Conservation (phyloP, 1,140 invertebrate species). For the Drosophila ambigua region DNA sequence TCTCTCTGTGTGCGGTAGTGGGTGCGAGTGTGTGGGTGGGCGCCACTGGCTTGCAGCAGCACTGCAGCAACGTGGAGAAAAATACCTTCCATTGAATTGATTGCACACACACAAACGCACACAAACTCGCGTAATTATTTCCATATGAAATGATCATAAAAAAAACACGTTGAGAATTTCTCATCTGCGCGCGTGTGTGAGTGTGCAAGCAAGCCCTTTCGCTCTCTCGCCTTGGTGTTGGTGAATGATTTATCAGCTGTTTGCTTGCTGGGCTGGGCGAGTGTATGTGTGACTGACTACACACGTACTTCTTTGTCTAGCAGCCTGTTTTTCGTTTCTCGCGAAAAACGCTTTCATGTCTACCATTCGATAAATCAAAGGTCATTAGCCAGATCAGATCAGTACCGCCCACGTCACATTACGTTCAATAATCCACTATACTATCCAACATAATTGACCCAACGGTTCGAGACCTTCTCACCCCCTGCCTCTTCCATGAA, state of each 20-base stretch:
- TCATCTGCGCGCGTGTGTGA: conserved; percentile 13
- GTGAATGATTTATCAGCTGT: conserved; percentile 71
- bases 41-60: too few species aligned
- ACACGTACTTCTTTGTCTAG: conserved; percentile 68
- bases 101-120: background rate
- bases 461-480: conserved; percentile 5
- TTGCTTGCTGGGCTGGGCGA: conserved; percentile 29
- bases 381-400: conserved; percentile 39
- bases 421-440: too few species aligned
- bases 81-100: conserved; percentile 28
- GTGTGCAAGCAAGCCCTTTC: conserved; percentile 28
- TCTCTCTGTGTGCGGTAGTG: too few species aligned
- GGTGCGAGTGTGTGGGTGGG: too few species aligned
- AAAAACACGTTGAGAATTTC: conserved; percentile 35
- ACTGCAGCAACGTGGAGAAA: conserved; percentile 4
- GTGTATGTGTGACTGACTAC: conserved; percentile 9
- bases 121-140: conserved; percentile 9
- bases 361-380: conserved; percentile 23
- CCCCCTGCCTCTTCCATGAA: background rate
- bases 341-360: conserved; percentile 10
- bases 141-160: too few species aligned
- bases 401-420: too few species aligned
- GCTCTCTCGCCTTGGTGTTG: conserved; percentile 17
- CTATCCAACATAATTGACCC: conserved; percentile 7
- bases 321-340: conserved; percentile 16